Evolutionary conservation across 2,888 invertebrate species (phyloP).

Genomic region (Argyresthia albistria): DNA sequence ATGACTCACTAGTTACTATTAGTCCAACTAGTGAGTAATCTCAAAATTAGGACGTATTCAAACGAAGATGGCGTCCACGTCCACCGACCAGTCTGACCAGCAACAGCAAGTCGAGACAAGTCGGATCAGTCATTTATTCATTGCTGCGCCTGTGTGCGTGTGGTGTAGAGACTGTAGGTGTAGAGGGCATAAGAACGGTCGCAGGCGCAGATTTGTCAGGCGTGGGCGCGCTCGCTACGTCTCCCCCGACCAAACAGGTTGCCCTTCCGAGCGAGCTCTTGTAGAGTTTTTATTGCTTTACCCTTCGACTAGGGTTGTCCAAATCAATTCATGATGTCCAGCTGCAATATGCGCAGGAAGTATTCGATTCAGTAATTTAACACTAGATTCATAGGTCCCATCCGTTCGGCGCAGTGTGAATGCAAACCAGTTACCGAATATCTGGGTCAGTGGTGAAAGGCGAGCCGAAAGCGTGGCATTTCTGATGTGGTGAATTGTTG

Average conservation of each 20-base stretch:
- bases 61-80: not conserved
- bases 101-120: conserved; percentile 5
- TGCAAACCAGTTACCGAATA: conserved; percentile 65
- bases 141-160: conserved; percentile 9
- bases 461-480: conserved; percentile 24
- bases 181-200: conserved; percentile 24
- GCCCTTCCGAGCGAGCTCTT: conserved; percentile 16
- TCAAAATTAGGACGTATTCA: not conserved
- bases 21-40: no score
- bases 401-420: conserved; percentile 44
- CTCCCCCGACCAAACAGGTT: conserved; percentile 60
- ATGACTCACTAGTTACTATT: no score
- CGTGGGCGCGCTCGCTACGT: conserved; percentile 45
- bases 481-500: not conserved
- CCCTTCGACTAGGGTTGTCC: conserved; percentile 44
- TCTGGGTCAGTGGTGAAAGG: conserved; percentile 68
- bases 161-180: conserved; percentile 9
- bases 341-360: conserved; percentile 16
- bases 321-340: conserved; percentile 11
- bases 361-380: conserved; percentile 4
- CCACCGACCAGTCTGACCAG: not conserved
- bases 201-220: conserved; percentile 62
- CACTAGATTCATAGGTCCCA: conserved; percentile 5
- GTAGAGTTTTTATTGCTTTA: conserved; percentile 41
- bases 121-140: conserved; percentile 2